Conservation (phyloP, 2,113 vertebrate genomes). For the Salvelinus fontinalis region DNA sequence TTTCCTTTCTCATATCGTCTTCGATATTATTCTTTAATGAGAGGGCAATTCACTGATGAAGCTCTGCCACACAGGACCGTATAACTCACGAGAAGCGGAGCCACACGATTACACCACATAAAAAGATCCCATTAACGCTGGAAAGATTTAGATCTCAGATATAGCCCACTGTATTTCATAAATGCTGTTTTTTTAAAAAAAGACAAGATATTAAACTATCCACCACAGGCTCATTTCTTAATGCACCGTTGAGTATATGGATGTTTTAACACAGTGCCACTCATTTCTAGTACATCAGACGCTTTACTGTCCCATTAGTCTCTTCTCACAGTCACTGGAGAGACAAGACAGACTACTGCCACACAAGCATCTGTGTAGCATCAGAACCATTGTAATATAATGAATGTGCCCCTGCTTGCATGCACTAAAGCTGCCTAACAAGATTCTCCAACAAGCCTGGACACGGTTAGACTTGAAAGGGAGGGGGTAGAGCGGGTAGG, state of each 20-base stretch:
- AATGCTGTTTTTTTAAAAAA: constrained; percentile 40
- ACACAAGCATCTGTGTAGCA: too few relatives aligned
- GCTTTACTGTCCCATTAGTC: too few relatives aligned
- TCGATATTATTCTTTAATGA: constrained; percentile 45
- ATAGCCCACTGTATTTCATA: constrained; percentile 37
- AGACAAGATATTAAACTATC: constrained; percentile 49
- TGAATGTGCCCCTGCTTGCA: constrained; percentile 60
- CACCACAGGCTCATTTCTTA: not conserved
- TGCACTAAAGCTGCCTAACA: constrained; percentile 64
- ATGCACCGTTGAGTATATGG: not conserved
- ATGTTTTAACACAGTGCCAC: too few relatives aligned
- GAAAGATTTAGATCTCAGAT: constrained; percentile 44
- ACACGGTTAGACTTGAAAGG: constrained; percentile 26
- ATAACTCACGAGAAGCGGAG: constrained; percentile 23
- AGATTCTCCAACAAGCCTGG: constrained; percentile 55
- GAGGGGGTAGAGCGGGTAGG: not conserved
- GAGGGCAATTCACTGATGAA: constrained; percentile 33
- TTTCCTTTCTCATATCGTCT: not conserved
- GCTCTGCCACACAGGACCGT: constrained; percentile 23
- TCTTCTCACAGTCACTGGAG: too few relatives aligned
- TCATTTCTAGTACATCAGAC: too few relatives aligned
- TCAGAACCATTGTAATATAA: not conserved
- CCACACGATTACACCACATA: constrained; percentile 47
- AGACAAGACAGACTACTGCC: too few relatives aligned
- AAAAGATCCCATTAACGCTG: constrained; percentile 61